These are phyloP conservation scores for Drosophila setosimentum DNA, from an alignment of 2,888 invertebrate genomes.

Conservation along the genomic window DNA sequence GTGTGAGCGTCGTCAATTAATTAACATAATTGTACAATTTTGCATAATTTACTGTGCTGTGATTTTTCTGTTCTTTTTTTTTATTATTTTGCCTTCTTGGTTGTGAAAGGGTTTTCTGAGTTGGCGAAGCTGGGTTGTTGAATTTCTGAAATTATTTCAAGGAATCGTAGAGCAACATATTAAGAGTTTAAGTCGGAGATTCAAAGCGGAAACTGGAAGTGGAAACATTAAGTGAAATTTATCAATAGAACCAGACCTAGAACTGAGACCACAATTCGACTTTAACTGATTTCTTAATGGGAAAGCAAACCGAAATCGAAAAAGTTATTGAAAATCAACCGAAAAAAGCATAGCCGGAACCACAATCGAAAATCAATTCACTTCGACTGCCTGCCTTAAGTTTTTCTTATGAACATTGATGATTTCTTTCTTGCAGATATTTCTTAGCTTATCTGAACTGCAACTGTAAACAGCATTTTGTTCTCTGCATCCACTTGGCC, in stretches of 20 bases:
- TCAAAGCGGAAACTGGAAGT: not conserved
- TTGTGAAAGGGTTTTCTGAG: not conserved
- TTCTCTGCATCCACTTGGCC: not conserved
- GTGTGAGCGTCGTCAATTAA: slow-evolving; percentile 65
- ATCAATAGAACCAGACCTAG: not conserved
- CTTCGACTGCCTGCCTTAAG: not conserved
- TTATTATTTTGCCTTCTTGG: not conserved
- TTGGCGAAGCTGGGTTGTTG: not conserved
- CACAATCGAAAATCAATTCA: not conserved
- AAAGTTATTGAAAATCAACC: not conserved
- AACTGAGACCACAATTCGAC: not conserved
- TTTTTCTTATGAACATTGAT: not conserved
- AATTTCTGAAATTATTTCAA: slow-evolving; percentile 1
- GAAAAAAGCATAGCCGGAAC: too few relatives aligned
- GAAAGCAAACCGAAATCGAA: not conserved
- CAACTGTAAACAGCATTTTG: not conserved
- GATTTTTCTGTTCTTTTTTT: slow-evolving; percentile 21
- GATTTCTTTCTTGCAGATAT: not conserved
- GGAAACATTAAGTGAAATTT: not conserved
- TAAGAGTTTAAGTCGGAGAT: not conserved
- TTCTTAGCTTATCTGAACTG: not conserved
- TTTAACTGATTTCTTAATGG: not conserved
- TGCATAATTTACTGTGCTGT: slow-evolving; percentile 68
- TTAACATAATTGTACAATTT: slow-evolving; percentile 80
- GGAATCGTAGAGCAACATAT: not conserved